Evolutionary conservation across 2,797 vertebrate species (phyloP), one percentile per base, ranked within the genome.

Genomic region (Notolabrus celidotus): DNA sequence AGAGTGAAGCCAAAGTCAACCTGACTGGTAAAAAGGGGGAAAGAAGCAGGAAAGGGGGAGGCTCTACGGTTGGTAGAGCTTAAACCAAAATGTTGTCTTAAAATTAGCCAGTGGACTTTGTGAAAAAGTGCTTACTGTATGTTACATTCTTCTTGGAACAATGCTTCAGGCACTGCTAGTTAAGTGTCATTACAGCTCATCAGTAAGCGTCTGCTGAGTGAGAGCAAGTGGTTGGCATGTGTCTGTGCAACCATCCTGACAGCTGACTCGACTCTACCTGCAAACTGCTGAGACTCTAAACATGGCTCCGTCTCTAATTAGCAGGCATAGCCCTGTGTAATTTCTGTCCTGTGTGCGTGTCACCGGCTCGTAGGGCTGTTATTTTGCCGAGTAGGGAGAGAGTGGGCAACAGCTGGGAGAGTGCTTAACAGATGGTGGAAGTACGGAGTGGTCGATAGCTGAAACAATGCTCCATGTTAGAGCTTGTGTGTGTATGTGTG

Each of bases 351-450:
- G 79, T 31, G 86, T 90, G 87, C 74, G 73, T 90, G 87, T 87
- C 83, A 77, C 74, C 52, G 8, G 23, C 82, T 71, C 20, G 39
- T 45, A 87, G 71, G 75, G 61, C 87, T 87, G 88, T 86, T 88
- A 87, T 91, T 90, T 87, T 50, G 85, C 82, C 3, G 59, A 87
- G 83, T 1, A 5, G 29, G 61, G 83, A 89, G 82, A 91, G 88
- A 83, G 89, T 88, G 89, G 84, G 87, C 83, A 92, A 90, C 89
- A 90, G 91, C 91, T 92, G 91, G 87, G 85, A 68, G 90, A 91
- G 79, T 86, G 90, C 88, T 90, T 34, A 90, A 89, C 88, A 92
- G 86, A 93, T 91, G 89, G 88, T 59, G 82, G 80, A 81, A 46
- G 57, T 23, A 76, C 70, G 66, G 77, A 79, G 79, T 17, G n/a